phyloP scores from a whole-genome alignment of 35 echinoderm and acorn worm genomes.

The Apostichopus parvimensis region DNA sequence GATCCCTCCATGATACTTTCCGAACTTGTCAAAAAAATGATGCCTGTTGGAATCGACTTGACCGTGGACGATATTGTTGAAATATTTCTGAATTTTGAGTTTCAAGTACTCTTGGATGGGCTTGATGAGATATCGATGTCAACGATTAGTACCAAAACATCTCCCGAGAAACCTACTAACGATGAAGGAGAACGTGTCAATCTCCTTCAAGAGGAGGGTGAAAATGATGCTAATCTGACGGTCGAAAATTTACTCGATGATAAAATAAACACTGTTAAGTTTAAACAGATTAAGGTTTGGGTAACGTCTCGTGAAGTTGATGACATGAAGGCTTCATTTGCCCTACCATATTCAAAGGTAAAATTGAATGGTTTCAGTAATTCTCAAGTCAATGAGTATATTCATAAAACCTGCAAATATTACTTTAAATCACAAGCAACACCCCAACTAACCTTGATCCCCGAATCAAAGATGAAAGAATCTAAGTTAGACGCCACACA shows the following conservation, averaged over 20 bases:
- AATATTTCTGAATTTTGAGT: not conserved
- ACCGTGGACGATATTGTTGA: not conserved
- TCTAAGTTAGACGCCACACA: not conserved
- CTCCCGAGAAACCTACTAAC: not conserved
- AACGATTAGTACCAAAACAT: too few relatives aligned
- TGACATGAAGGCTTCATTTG: conserved; percentile 2
- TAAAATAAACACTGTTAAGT: not conserved
- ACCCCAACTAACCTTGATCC: not conserved
- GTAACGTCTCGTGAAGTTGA: conserved; percentile 42
- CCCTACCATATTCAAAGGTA: not conserved
- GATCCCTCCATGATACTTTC: not conserved
- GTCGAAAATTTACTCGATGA: not conserved
- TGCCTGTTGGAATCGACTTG: not conserved
- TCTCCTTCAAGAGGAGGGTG: too few relatives aligned
- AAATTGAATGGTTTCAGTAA: not conserved
- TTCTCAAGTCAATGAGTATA: not conserved
- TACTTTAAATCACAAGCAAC: not conserved
- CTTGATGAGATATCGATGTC: conserved; percentile 22
- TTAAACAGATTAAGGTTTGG: conserved; percentile 6
- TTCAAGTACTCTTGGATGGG: not conserved
- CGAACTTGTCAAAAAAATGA: not conserved
- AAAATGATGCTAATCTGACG: not conserved
- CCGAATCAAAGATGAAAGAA: not conserved
- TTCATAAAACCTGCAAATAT: conserved; percentile 2
- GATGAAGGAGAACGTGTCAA: not conserved